Conservation (phyloP, 1,140 invertebrate species). For the Acromyrmex echinatior region DNA sequence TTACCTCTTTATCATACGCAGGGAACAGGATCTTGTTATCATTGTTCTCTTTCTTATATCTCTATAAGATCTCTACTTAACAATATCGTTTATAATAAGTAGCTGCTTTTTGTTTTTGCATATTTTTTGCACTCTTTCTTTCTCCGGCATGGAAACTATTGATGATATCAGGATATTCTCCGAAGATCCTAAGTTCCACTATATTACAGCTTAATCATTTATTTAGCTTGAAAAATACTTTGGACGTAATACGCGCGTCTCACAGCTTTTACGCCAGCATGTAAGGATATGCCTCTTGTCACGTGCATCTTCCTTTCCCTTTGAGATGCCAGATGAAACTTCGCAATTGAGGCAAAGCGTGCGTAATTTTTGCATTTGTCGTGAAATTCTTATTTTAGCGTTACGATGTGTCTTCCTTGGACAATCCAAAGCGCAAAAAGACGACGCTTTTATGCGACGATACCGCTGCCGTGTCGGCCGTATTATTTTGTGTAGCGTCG, state of each 20-base stretch:
- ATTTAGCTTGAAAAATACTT: conserved; percentile 35
- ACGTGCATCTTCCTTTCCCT: conserved; percentile 1
- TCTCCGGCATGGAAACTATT: not conserved
- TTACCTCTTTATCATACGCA: conserved; percentile 33
- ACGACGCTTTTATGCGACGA: conserved; percentile 25
- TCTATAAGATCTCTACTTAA: conserved; percentile 40
- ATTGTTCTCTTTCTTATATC: conserved; percentile 3
- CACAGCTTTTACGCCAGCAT: not conserved
- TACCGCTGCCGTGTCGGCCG: not conserved
- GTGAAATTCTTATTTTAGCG: conserved; percentile 38
- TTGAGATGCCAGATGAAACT: conserved; percentile 13
- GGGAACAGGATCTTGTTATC: conserved; percentile 53
- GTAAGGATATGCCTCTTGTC: not conserved
- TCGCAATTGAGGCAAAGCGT: conserved; percentile 13
- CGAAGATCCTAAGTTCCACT: not conserved
- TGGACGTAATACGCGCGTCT: not conserved
- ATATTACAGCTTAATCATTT: conserved; percentile 41
- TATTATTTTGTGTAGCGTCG: conserved; percentile 11
- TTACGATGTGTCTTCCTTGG: conserved; percentile 27
- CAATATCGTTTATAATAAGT: conserved; percentile 64
- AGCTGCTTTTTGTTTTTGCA: not conserved
- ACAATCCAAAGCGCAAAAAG: conserved; percentile 20
- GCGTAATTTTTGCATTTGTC: conserved; percentile 52
- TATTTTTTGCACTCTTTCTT: not conserved
- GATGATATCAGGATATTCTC: no score